phyloP scores from a whole-genome alignment of 2,797 vertebrate species.

The Fringilla coelebs region DNA sequence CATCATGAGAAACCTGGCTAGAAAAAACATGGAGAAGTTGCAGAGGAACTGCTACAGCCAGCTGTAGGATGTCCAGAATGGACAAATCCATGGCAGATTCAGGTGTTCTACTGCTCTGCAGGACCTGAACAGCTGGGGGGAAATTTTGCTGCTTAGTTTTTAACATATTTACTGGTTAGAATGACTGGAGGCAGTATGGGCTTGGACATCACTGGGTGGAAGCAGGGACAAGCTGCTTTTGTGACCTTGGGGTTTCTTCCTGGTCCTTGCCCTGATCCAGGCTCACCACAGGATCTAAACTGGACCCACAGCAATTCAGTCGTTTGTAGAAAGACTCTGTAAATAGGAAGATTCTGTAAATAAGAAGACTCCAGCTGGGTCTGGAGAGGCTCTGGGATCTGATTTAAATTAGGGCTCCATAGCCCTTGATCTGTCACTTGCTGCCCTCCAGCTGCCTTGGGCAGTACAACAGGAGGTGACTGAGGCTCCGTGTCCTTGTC shows the following conservation, averaged over 20 bases:
- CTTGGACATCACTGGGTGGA: background rate
- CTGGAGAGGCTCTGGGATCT: background rate
- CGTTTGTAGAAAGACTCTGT: background rate
- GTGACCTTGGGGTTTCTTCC: background rate
- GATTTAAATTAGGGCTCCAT: background rate
- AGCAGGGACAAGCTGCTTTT: background rate
- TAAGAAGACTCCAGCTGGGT: background rate
- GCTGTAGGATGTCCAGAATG: background rate
- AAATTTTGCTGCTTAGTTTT: background rate
- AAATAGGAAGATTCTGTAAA: background rate
- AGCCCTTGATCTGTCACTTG: slow-evolving; percentile 33
- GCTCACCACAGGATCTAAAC: background rate
- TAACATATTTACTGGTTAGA: background rate
- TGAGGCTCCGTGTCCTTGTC: background rate
- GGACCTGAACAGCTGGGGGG: background rate
- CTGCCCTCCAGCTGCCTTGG: slow-evolving; percentile 68
- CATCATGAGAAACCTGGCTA: background rate
- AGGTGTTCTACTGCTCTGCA: background rate
- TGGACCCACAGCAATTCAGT: background rate
- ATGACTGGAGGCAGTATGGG: background rate
- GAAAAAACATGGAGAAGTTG: background rate
- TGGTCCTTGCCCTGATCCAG: background rate
- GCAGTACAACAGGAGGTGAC: background rate
- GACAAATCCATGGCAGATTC: background rate
- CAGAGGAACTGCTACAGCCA: background rate